Evolutionary conservation across 1,140 invertebrate species (phyloP), one percentile per base, ranked within the genome.

Genomic region (Limonius californicus): DNA sequence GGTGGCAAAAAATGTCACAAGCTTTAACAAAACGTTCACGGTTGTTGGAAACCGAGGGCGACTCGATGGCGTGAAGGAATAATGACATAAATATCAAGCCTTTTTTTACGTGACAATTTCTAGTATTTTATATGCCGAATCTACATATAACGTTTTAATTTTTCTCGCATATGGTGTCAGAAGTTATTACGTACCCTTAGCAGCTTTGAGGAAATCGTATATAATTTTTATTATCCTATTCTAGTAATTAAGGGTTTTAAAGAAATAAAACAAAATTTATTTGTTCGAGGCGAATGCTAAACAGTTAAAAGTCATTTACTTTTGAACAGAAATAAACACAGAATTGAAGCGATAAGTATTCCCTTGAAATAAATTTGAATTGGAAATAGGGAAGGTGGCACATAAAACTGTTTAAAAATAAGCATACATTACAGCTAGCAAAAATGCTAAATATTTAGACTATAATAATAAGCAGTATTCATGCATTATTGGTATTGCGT

Each of bases 91-190:
- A 19, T 50, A 19, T 50, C 35, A 39, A 39, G 35, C 35, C 19
- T 50, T 45, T 50, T 50, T 56, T 65, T 62, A 54, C 64, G 64
- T 66, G 64, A 62, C 64, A 59, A 57, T 55, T 61, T 55, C 54
- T 61, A 59, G 32, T 66, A 62, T 66, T 63, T 66, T 57, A 66
- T 55, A 23, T 18, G 50, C 30, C 14, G 45, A 50, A 54, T 59
- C 61, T 63, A 60, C 59, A 42, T 57, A 42, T 53, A 66, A 63
- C 56, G 50, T 66, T 45, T 66, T 66, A 66, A 66, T 66, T 66
- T 62, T 63, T 63, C 56, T 66, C 55, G 60, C 64, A 65, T 56
- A 65, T 62, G 64, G 47, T 65, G 59, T 56, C 56, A 53, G 35
- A 21, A 43, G 18, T 50, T 50, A 50, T 50, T 50, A 50, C 16